These are phyloP conservation scores for Pararge aegeria DNA, from an alignment of 1,140 invertebrate genomes.

Conservation along the genomic window DNA sequence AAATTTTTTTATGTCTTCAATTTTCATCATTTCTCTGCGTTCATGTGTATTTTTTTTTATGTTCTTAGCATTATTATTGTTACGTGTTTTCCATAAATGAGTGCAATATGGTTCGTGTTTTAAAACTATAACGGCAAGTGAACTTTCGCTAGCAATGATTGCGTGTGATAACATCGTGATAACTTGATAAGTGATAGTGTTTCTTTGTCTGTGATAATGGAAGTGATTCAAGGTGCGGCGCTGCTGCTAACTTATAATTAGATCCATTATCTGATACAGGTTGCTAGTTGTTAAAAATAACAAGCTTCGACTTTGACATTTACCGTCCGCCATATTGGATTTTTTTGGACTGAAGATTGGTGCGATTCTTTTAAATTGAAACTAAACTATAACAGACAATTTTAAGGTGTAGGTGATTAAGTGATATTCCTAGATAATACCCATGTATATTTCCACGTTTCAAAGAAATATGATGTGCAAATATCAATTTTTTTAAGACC, in stretches of 20 bases:
- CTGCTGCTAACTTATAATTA: not conserved
- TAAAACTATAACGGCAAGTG: constrained; percentile 1
- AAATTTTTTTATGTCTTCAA: too few relatives aligned
- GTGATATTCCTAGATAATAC: too few relatives aligned
- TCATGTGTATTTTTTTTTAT: not conserved
- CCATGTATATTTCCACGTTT: too few relatives aligned
- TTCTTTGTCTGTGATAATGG: constrained; percentile 39
- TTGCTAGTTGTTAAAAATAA: constrained; percentile 1
- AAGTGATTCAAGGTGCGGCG: constrained; percentile 13
- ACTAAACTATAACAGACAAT: too few relatives aligned
- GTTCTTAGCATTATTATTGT: not conserved
- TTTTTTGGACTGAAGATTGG: not conserved
- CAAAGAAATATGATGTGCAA: too few relatives aligned
- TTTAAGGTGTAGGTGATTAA: too few relatives aligned
- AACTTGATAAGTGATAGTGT: constrained; percentile 41
- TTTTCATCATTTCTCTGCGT: too few relatives aligned
- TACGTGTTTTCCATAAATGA: not conserved
- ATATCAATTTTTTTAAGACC: too few relatives aligned
- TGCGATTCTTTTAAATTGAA: not conserved
- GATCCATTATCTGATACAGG: constrained; percentile 12
- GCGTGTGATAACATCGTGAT: constrained; percentile 26
- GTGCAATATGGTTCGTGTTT: not conserved
- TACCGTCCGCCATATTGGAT: constrained; percentile 7
- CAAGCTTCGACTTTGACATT: not conserved
- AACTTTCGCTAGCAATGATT: constrained; percentile 8